These are phyloP conservation scores for Matsumyia berberina DNA, from an alignment of 2,888 invertebrate species.

Conservation along the genomic window DNA sequence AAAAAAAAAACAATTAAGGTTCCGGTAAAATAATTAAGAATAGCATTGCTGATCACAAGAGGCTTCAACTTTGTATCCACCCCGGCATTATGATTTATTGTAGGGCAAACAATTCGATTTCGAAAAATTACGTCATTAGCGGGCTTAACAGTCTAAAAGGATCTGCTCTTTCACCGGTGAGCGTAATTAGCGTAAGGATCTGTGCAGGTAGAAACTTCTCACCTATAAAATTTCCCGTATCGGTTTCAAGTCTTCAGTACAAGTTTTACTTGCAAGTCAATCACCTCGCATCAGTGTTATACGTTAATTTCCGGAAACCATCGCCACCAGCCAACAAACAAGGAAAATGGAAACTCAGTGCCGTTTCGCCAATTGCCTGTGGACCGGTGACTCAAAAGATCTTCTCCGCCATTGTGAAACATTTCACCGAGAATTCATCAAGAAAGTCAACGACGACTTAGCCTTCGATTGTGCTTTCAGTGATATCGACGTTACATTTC, in stretches of 20 bases:
- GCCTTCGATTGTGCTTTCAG: constrained; percentile 71
- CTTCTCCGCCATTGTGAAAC: constrained; percentile 74
- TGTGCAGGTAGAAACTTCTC: background rate
- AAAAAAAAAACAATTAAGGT: no score
- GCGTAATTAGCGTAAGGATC: no score
- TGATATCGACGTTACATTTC: constrained; percentile 71
- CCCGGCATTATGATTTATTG: no score
- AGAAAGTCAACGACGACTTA: constrained; percentile 52
- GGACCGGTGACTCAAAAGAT: constrained; percentile 64
- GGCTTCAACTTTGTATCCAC: no score
- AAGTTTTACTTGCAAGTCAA: background rate
- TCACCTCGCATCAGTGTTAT: background rate
- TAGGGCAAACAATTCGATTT: no score
- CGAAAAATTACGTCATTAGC: no score
- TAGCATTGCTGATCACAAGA: no score
- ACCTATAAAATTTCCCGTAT: background rate
- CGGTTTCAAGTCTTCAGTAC: background rate
- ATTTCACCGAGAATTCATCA: constrained; percentile 61
- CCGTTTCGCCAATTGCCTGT: constrained; percentile 70
- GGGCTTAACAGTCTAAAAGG: no score
- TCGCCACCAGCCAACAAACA: background rate
- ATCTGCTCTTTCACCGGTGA: no score
- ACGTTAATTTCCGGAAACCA: background rate
- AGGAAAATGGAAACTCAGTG: constrained; percentile 58
- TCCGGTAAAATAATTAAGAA: no score